These are phyloP conservation scores for Microchrysa polita DNA, from an alignment of 2,888 invertebrate species.

Conservation along the genomic window DNA sequence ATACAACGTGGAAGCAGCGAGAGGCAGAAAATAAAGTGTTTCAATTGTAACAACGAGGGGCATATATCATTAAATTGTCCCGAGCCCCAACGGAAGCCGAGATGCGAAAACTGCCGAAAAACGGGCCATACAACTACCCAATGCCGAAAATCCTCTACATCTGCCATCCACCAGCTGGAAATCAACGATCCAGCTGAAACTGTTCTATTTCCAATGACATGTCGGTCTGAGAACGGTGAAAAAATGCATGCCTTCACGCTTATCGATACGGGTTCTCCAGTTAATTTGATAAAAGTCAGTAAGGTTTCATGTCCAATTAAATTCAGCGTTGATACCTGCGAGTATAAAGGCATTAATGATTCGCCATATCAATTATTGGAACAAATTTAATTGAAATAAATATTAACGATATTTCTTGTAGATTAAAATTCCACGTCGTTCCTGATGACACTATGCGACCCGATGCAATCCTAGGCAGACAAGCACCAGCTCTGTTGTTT, in stretches of 20 bases:
- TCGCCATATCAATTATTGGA: conserved; percentile 1
- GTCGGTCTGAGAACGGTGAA: neutral
- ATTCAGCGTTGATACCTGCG: neutral
- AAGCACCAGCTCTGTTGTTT: too few species aligned
- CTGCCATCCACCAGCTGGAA: too few species aligned
- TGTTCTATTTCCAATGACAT: too few species aligned
- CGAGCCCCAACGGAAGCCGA: conserved; percentile 3
- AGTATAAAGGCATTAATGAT: conserved; percentile 18
- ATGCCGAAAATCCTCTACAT: too few species aligned
- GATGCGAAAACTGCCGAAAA: conserved; percentile 1
- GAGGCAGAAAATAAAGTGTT: neutral
- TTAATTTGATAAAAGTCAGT: neutral
- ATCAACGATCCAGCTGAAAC: too few species aligned
- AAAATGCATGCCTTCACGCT: neutral
- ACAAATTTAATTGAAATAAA: too few species aligned
- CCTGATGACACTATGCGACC: conserved; percentile 13
- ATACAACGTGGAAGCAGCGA: neutral
- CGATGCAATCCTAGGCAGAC: neutral
- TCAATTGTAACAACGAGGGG: neutral
- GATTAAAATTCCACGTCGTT: neutral
- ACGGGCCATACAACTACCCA: too few species aligned
- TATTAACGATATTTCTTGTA: neutral
- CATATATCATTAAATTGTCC: conserved; percentile 4
- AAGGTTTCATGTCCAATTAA: neutral
- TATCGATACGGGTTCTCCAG: neutral